These are phyloP conservation scores for Phalacrocorax carbo DNA, from an alignment of 2,113 vertebrate species.

Conservation along the genomic window DNA sequence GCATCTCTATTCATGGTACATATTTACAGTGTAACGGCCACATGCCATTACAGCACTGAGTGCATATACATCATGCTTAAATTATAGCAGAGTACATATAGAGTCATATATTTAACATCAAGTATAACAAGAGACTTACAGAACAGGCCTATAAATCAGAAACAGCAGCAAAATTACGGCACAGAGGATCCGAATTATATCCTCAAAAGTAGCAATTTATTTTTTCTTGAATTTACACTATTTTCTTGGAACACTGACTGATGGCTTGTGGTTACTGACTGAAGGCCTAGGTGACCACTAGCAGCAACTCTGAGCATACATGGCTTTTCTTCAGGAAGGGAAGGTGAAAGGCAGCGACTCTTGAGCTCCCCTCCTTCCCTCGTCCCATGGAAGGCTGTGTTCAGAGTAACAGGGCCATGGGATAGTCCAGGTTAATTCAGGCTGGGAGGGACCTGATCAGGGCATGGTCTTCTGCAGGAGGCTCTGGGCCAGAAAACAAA, in stretches of 20 bases:
- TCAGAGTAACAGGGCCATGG: not conserved
- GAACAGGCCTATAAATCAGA: not conserved
- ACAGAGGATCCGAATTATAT: not conserved
- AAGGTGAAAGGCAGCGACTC: not conserved
- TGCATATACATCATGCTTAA: slow-evolving; percentile 57
- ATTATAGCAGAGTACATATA: not conserved
- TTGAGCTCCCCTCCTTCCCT: not conserved
- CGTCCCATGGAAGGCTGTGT: not conserved
- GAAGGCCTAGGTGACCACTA: not conserved
- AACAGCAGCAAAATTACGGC: slow-evolving; percentile 12
- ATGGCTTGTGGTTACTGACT: not conserved
- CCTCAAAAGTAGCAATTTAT: not conserved
- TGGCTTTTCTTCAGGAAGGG: not conserved
- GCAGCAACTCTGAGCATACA: not conserved
- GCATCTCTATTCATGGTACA: slow-evolving; percentile 72
- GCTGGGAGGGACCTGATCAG: not conserved
- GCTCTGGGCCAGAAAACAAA: not conserved
- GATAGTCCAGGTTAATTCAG: not conserved
- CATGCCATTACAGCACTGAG: slow-evolving; percentile 2
- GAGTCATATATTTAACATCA: not conserved
- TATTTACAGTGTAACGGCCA: slow-evolving; percentile 67
- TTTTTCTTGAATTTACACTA: not conserved
- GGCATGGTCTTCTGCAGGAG: not conserved
- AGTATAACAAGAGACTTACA: not conserved
- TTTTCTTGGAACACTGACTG: not conserved